phyloP scores from a whole-genome alignment of 1,140 invertebrate species.

The Dreissena polymorpha region DNA sequence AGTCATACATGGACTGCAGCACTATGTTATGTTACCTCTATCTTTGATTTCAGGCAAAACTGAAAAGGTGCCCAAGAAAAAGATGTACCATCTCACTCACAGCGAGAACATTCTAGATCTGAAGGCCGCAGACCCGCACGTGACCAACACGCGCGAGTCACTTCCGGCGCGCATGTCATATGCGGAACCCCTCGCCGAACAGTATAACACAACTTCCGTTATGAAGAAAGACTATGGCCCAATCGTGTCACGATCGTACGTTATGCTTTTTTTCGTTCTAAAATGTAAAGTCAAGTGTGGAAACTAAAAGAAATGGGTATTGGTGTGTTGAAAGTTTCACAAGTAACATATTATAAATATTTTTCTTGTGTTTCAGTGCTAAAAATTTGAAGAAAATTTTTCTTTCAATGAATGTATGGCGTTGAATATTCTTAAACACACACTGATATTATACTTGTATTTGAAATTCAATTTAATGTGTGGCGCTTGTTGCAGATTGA shows the following conservation, averaged over 20 bases:
- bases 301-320: no score
- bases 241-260: conserved; percentile 57
- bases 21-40: no score
- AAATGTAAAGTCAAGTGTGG: no score
- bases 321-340: no score
- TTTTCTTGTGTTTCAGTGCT: no score
- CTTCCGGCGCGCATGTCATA: conserved; percentile 58
- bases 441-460: no score
- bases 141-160: conserved; percentile 58
- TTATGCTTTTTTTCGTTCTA: neutral
- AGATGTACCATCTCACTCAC: conserved; percentile 58
- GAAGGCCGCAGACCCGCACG: conserved; percentile 59
- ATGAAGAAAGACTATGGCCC: conserved; percentile 68
- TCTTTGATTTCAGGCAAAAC: conserved; percentile 38
- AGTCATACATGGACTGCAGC: no score
- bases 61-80: conserved; percentile 52
- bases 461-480: no score
- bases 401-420: no score
- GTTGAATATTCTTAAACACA: no score
- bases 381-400: no score
- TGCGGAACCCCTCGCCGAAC: conserved; percentile 35
- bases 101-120: conserved; percentile 66
- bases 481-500: conserved; percentile 54
- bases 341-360: no score
- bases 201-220: conserved; percentile 60